Base-by-base conservation (phyloP, 2,113 vertebrate genomes). In the Pitta sordida region DNA sequence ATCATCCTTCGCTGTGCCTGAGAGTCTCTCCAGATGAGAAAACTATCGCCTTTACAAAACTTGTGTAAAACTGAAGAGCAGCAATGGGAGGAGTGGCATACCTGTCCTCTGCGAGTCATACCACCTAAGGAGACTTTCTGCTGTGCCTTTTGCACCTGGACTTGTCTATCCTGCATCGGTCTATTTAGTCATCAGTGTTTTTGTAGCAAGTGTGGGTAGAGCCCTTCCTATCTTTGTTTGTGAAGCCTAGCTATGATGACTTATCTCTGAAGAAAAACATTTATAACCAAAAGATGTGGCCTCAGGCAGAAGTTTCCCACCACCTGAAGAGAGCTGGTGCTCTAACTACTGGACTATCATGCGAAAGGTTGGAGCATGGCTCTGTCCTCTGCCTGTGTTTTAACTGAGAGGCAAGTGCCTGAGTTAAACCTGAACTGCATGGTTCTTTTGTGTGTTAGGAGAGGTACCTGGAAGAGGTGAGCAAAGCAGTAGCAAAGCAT, bases 71-170 rank as follows among this genome's bases (percentile, higher is more conserved):
- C 21, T 49, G 64, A 81, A 64, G 11, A 74, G 16, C 46, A 78
- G 20, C 29, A 41, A 12, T 18, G 5, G 19, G 27, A 69, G 19
- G 49, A 83, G 20, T 34, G 18, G 13, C 0, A 0, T 59, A 11
- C 48, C 13, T 70, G 46, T 85, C 29, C 62, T 59, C 53, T 90
- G 32, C 13, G 51, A 86, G 51, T 2, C n/a, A n/a, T n/a, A n/a
- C n/a, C n/a, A n/a, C n/a, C n/a, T n/a, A n/a, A n/a, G n/a, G n/a
- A n/a, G n/a, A n/a, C n/a, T n/a, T n/a, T n/a, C n/a, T n/a, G n/a
- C n/a, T n/a, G n/a, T n/a, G n/a, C n/a, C n/a, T n/a, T n/a, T n/a
- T n/a, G n/a, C n/a, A n/a, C n/a, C n/a, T n/a, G n/a, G n/a, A n/a
- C n/a, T n/a, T n/a, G n/a, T n/a, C n/a, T n/a, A n/a, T n/a, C n/a